Base-by-base conservation (phyloP, 2,113 vertebrate genomes). In the Emydura subglobosa region DNA sequence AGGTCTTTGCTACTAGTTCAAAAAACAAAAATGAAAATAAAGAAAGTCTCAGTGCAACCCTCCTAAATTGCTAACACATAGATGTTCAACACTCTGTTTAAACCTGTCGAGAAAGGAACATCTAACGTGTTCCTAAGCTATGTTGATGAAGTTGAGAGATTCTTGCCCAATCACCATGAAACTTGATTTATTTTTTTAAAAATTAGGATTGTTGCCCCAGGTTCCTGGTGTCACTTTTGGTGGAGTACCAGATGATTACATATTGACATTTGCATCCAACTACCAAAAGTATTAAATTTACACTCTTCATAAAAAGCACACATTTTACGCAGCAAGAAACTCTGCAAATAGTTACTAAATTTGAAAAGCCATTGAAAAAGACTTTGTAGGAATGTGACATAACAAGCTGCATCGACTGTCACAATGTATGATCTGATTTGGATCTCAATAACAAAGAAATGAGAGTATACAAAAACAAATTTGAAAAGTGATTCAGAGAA, bases 11-110 rank as follows among this genome's bases (percentile, higher is more conserved):
- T 24, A 49, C 5, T 59, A 42, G 1, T 5, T 83, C 1, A 0
- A 8, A 10, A 24, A 51, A 24, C 57, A 12, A 85, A 91, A 91
- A 79, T 13, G 7, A 31, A 90, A 94, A 87, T 94, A 19, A 49
- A 79, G 7, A 6, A n/a, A 8, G 31, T 34, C 29, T 65, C 94
- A 81, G 49, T 59, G 21, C 6, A 53, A 4, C 51, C 88, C 22
- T 59, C 61, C 34, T 19, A 68, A 68, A 76, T 1, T 5, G 72
- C 31, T 79, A 85, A 51, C 3, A 47, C 2, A 39, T 61, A n/a
- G 51, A 68, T 68, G 31, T 68, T 88, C 47, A 84, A 51, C 68
- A 10, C 44, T 79, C 53, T 54, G 2, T n/a, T 91, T 79, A n/a
- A 82, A 59, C 21, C n/a, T 85, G 10, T 1, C 13, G 61, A 68